Evolutionary conservation across 2,113 vertebrate species (phyloP), one percentile per base, ranked within the genome.

Genomic region (Tetraodon nigroviridis): DNA sequence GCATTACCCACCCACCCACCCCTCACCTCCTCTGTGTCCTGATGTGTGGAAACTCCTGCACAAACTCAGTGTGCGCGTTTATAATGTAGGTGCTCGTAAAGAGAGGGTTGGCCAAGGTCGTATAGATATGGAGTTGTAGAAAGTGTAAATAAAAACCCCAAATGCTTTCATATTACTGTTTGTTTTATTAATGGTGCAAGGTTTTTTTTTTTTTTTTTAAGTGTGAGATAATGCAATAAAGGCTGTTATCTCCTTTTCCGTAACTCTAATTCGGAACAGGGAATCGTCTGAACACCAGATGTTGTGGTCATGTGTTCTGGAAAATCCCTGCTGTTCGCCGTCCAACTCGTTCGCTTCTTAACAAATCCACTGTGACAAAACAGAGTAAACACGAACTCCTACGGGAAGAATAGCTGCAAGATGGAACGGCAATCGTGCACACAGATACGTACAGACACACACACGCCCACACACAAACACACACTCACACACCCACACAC

Each of bases 271-370:
- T 69, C 27, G 59, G 67, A 71, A 45, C 42, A 53, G 60, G 71
- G 67, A 64, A 73, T 58, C n/a, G 17, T 57, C 42, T 21, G 42
- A 27, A 12, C 45, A 52, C 73, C 64, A 74, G 51, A 74, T 71
- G 55, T 61, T 12, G n/a, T 52, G 51, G 21, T 65, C 24, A 44
- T 27, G 56, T 42, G n/a, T 58, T 61, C 61, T 69, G 50, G 60
- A 16, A 14, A 49, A 18, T n/a, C 19, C 32, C 14, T 2, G 3
- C 27, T 11, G 49, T 27, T 47, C 17, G 59, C 16, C 32, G 16
- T 63, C 49, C 51, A 69, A 22, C 65, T 68, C 22, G 19, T 48
- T 51, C 52, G 22, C 54, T 51, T 21, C 13, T 52, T 52, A 58
- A 48, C 18, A 41, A 49, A 61, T 16, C 3, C 46, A 63, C 16